Percentiles rank a stretch among this genome's conserved stretches.
Conservation (phyloP, 2,888 invertebrate genomes). For the Latheticus oryzae region DNA sequence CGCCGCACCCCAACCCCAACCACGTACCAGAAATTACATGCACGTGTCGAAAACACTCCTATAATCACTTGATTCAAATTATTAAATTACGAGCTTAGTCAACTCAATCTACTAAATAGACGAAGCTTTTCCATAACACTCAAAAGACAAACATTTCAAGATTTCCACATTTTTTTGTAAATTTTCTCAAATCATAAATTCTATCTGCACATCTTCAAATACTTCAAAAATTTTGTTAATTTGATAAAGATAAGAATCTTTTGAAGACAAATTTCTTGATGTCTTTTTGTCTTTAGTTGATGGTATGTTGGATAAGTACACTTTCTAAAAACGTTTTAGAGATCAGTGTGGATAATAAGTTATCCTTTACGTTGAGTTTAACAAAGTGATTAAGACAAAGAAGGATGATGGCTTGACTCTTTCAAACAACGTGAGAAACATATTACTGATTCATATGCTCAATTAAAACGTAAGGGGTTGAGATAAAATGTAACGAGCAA, state of each 20-base stretch:
- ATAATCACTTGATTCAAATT: conserved; percentile 47
- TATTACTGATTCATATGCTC: conserved; percentile 61
- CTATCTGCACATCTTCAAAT: too few species aligned
- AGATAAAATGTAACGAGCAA: conserved; percentile 54
- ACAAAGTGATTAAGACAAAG: conserved; percentile 20
- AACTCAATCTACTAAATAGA: conserved; percentile 26
- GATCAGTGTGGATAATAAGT: too few species aligned
- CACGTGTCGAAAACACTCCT: conserved; percentile 49
- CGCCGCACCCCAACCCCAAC: conserved; percentile 39
- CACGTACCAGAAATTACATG: conserved; percentile 43
- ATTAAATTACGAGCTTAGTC: conserved; percentile 43
- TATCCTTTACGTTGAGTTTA: conserved; percentile 5
- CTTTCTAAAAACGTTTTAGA: too few species aligned
- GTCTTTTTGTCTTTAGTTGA: too few species aligned
- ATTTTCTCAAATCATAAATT: too few species aligned
- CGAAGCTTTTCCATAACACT: conserved; percentile 8
- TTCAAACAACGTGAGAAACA: conserved; percentile 57
- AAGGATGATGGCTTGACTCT: conserved; percentile 24
- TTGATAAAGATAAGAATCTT: conserved; percentile 1
- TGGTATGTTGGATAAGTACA: too few species aligned
- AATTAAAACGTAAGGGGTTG: conserved; percentile 61
- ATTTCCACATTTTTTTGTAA: too few species aligned
- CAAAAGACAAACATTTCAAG: too few species aligned
- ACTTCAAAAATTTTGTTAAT: too few species aligned
- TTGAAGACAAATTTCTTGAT: too few species aligned